phyloP scores from a whole-genome alignment of 1,140 invertebrate genomes.

The Pemphigus obesinymphae region DNA sequence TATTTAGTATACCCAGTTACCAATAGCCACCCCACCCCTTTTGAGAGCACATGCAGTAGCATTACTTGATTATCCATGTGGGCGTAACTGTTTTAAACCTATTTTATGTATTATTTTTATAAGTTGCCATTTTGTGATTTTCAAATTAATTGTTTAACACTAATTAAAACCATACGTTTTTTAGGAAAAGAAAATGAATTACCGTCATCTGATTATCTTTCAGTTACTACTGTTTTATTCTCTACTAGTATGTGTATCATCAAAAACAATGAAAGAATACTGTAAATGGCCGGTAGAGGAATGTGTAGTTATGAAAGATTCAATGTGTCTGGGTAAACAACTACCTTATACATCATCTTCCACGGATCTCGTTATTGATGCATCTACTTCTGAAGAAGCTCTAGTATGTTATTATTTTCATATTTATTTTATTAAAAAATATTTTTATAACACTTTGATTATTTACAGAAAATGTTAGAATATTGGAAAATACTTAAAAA shows the following conservation, averaged over 20 bases:
- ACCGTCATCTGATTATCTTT: too few species aligned
- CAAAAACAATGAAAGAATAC: slow-evolving; percentile 41
- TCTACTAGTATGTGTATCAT: not conserved
- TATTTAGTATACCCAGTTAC: too few species aligned
- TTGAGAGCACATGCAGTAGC: too few species aligned
- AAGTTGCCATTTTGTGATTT: too few species aligned
- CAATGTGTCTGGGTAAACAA: slow-evolving; percentile 69
- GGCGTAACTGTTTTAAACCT: too few species aligned
- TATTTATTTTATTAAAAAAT: not conserved
- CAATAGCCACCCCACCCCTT: too few species aligned
- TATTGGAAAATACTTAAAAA: slow-evolving; percentile 68
- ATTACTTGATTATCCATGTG: too few species aligned
- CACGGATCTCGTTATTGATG: slow-evolving; percentile 67
- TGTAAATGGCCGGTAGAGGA: slow-evolving; percentile 57
- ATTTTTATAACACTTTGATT: too few species aligned
- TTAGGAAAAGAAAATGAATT: too few species aligned
- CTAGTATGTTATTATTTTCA: slow-evolving; percentile 49
- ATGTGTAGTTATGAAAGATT: slow-evolving; percentile 62
- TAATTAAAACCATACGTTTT: too few species aligned
- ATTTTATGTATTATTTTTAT: too few species aligned
- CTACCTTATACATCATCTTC: slow-evolving; percentile 71
- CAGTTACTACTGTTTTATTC: not conserved
- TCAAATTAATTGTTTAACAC: too few species aligned
- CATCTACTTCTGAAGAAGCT: slow-evolving; percentile 62
- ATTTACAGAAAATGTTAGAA: slow-evolving; percentile 65